Evolutionary conservation across 2,888 invertebrate genomes (phyloP).

Genomic region (Willowsia nigromaculata): DNA sequence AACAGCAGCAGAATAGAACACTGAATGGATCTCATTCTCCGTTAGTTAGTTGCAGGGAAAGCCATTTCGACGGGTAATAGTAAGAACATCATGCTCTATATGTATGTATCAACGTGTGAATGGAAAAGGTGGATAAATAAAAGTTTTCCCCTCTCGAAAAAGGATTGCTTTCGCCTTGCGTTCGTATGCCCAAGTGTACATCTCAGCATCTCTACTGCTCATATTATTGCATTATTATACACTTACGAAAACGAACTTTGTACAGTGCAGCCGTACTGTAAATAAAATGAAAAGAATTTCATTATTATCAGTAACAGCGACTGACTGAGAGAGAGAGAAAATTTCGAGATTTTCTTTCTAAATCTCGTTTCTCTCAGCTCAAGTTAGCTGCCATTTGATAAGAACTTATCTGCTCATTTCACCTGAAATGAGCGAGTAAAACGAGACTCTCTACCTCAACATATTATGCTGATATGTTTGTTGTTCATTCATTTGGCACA

Average conservation of each 20-base stretch:
- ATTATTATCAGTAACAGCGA: neutral
- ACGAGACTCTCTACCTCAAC: neutral
- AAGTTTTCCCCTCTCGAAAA: slow-evolving; percentile 14
- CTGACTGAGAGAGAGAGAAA: neutral
- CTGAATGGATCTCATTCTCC: neutral
- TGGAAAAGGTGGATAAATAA: slow-evolving; percentile 31
- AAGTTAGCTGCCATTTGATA: neutral
- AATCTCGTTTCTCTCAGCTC: neutral
- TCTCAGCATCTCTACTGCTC: neutral
- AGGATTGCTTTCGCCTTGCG: neutral
- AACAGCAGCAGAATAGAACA: no score
- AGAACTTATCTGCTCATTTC: neutral
- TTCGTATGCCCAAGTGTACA: neutral
- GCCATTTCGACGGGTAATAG: neutral
- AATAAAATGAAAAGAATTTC: neutral
- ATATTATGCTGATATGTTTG: neutral
- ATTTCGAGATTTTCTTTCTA: neutral
- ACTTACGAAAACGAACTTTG: neutral
- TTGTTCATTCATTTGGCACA: neutral
- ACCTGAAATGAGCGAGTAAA: neutral
- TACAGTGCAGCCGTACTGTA: neutral
- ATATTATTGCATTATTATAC: slow-evolving; percentile 5
- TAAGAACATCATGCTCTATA: neutral
- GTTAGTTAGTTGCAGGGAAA: no score
- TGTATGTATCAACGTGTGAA: slow-evolving; percentile 15